Conservation (phyloP, 2,113 vertebrate species). For the Pygoscelis adeliae region DNA sequence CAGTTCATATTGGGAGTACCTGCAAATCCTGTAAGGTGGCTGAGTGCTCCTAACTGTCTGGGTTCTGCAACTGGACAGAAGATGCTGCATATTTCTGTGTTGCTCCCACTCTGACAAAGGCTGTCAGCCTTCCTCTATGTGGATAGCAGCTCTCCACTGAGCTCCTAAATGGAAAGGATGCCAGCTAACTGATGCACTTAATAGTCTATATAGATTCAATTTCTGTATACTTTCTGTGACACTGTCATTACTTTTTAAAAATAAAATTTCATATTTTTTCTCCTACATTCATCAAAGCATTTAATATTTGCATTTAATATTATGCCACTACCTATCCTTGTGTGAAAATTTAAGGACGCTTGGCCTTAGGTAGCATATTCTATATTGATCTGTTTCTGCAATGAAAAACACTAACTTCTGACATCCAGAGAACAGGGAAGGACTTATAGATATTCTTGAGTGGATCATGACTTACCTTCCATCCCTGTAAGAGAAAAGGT, state of each 20-base stretch:
- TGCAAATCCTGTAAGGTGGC: background rate
- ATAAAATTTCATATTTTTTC: background rate
- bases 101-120: background rate
- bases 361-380: background rate
- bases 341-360: background rate
- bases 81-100: background rate
- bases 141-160: background rate
- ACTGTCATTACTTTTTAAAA: background rate
- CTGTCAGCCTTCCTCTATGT: background rate
- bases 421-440: background rate
- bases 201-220: background rate
- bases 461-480: background rate
- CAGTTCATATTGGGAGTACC: background rate
- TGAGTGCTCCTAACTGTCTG: background rate
- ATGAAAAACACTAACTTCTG: background rate
- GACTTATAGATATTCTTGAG: background rate
- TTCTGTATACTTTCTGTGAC: background rate
- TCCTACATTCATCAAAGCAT: background rate
- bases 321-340: background rate
- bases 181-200: background rate
- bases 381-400: background rate
- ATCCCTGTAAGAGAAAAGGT: background rate
- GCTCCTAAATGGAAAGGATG: background rate
- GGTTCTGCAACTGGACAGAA: background rate
- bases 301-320: background rate